Evolutionary conservation across 2,113 vertebrate species (phyloP).

Genomic region (Oreochromis spilurus): DNA sequence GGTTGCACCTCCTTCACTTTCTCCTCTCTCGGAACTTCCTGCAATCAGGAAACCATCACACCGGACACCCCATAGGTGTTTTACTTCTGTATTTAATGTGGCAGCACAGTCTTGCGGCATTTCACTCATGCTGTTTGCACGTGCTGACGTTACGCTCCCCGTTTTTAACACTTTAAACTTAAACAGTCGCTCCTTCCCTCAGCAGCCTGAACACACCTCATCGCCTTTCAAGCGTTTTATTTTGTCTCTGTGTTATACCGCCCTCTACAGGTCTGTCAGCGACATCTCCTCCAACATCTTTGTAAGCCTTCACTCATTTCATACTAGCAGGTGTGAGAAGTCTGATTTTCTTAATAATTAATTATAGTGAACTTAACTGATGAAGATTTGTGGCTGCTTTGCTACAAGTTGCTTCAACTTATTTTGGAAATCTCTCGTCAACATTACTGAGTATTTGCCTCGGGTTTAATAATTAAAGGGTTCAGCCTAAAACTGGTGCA

Average conservation of each 20-base stretch:
- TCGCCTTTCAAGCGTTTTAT: neutral
- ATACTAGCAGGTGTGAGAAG: neutral
- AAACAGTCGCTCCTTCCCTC: neutral
- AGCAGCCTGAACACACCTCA: neutral
- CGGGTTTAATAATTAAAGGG: neutral
- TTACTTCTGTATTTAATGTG: neutral
- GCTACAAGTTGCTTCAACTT: neutral
- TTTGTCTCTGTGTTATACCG: neutral
- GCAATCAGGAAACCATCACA: neutral
- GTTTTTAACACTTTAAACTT: neutral
- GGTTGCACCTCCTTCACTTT: slow-evolving; percentile 11
- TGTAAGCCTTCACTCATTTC: neutral
- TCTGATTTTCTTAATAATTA: neutral
- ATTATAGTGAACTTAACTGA: neutral
- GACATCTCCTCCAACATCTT: neutral
- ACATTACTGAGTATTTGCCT: neutral
- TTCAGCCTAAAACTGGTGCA: neutral
- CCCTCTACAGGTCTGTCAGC: slow-evolving; percentile 25
- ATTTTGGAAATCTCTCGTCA: neutral
- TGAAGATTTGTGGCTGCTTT: neutral
- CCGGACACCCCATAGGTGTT: neutral
- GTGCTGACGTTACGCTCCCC: neutral
- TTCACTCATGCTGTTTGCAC: neutral
- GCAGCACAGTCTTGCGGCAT: neutral
- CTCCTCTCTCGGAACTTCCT: slow-evolving; percentile 2